These are phyloP conservation scores for Muscidifurax raptorellus DNA, from an alignment of 1,140 invertebrate genomes.

Conservation along the genomic window DNA sequence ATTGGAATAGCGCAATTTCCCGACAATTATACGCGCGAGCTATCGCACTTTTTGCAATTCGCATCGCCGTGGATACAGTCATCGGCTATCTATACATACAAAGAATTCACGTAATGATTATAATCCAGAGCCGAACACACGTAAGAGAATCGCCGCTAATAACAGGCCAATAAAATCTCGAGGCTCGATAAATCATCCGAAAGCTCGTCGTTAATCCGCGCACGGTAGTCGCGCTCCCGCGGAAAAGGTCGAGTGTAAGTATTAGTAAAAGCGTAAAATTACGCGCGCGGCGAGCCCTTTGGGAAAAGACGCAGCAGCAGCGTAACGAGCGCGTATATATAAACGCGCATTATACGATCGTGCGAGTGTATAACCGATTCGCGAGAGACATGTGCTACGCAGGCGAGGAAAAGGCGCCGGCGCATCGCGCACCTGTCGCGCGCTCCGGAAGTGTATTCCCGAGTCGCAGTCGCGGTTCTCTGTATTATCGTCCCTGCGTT, in stretches of 20 bases:
- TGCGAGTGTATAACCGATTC: background rate
- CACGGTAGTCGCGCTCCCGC: background rate
- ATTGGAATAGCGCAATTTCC: too few species aligned
- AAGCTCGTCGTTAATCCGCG: background rate
- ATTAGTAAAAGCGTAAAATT: background rate
- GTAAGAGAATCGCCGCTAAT: background rate
- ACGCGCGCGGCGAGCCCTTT: background rate
- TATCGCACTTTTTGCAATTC: too few species aligned
- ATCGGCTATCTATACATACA: too few species aligned
- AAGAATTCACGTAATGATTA: background rate
- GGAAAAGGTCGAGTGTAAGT: background rate
- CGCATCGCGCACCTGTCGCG: slow-evolving; percentile 24
- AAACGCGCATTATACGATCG: slow-evolving; percentile 1
- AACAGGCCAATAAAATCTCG: background rate
- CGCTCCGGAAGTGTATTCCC: background rate
- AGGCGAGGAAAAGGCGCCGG: background rate
- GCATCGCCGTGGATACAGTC: too few species aligned
- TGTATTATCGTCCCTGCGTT: background rate
- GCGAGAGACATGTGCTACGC: background rate
- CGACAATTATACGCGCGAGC: background rate
- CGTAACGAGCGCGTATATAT: background rate
- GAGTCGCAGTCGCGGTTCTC: background rate
- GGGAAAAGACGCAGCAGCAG: background rate
- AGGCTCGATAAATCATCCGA: background rate
- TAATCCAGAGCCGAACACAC: background rate